A percentile compares a stretch with the other conserved stretches of the same genome.
Evolutionary conservation across 2,888 invertebrate species (phyloP).

Genomic region (Pachycephus smyrnensis): DNA sequence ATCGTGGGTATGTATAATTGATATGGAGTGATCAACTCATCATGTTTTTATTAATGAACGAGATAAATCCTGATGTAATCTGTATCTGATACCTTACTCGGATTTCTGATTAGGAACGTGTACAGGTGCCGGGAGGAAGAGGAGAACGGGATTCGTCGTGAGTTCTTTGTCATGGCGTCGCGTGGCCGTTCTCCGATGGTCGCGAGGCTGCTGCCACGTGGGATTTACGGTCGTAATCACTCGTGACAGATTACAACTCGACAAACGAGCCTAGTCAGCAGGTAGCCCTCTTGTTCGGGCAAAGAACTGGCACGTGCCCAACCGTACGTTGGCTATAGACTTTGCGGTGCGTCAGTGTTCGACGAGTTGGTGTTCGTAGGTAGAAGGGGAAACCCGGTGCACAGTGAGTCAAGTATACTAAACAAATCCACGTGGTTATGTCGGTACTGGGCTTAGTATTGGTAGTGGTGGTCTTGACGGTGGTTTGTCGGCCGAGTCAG

Average conservation of each 20-base stretch:
- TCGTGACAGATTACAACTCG: conserved; percentile 7
- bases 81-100: neutral
- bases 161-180: neutral
- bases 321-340: conserved; percentile 25
- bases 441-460: conserved; percentile 13
- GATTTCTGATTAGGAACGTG: neutral
- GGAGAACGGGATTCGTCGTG: neutral
- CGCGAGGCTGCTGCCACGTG: conserved; percentile 11
- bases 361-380: neutral
- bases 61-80: neutral
- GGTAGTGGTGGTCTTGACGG: conserved; percentile 26
- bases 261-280: conserved; percentile 6
- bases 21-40: neutral
- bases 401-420: conserved; percentile 30
- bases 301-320: conserved; percentile 42
- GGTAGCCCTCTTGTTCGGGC: conserved; percentile 4
- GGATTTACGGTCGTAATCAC: conserved; percentile 8
- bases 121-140: neutral
- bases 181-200: neutral
- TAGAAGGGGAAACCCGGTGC: neutral
- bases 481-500: conserved; percentile 46
- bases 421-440: conserved; percentile 39
- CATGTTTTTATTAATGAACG: neutral
- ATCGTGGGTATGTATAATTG: neutral
- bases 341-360: conserved; percentile 6